Percentiles rank a stretch among this genome's conserved stretches.
phyloP scores from a whole-genome alignment of 2,113 vertebrate genomes.

The Spermophilus dauricus region DNA sequence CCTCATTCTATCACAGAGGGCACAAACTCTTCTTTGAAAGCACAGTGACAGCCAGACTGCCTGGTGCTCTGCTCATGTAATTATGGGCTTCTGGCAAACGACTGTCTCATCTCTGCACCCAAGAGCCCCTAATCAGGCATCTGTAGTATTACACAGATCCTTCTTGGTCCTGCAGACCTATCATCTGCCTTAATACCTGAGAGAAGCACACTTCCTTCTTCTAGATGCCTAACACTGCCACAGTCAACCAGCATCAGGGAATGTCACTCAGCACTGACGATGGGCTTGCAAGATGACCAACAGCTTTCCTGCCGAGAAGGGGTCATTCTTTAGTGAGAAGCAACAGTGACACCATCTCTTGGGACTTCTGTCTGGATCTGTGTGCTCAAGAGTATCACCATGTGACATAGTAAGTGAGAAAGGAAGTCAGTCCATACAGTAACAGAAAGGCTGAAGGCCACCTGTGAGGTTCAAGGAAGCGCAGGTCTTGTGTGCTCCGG shows the following conservation, averaged over 20 bases:
- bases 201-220: not conserved
- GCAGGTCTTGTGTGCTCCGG: not conserved
- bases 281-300: not conserved
- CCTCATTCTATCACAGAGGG: too few relatives aligned
- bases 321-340: not conserved
- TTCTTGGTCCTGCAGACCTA: not conserved
- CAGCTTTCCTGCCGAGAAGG: not conserved
- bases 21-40: not conserved
- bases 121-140: not conserved
- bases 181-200: not conserved
- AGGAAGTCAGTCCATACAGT: not conserved
- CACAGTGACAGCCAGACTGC: not conserved
- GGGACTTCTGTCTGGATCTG: not conserved
- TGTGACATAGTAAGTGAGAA: too few relatives aligned
- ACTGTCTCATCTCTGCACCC: not conserved
- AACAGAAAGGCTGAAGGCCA: accelerated
- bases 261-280: not conserved
- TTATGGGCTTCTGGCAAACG: not conserved
- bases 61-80: not conserved
- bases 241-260: too few relatives aligned
- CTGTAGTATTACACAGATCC: not conserved
- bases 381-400: not conserved
- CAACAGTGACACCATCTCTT: not conserved
- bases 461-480: not conserved
- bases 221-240: too few relatives aligned